phyloP scores from a whole-genome alignment of 2,113 vertebrate species.

The Gracilinanus agilis region DNA sequence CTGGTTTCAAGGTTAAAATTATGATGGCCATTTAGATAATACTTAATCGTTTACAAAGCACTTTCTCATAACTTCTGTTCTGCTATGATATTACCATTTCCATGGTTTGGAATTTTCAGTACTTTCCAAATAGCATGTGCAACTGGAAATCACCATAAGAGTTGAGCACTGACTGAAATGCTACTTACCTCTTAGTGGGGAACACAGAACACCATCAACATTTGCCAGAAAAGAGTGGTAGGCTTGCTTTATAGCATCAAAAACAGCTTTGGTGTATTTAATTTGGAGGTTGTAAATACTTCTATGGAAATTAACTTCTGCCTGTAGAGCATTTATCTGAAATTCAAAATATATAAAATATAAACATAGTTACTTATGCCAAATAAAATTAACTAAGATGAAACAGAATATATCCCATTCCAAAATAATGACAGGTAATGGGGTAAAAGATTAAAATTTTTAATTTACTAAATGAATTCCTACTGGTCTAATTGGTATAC shows the following conservation, averaged over 20 bases:
- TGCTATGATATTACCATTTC: neutral
- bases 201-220: conserved; percentile 73
- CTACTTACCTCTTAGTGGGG: conserved; percentile 72
- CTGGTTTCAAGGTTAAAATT: neutral
- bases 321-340: conserved; percentile 73
- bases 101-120: neutral
- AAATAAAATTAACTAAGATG: neutral
- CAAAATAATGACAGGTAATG: neutral
- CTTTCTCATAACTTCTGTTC: neutral
- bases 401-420: neutral
- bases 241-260: conserved; percentile 74
- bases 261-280: conserved; percentile 71
- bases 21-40: neutral
- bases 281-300: conserved; percentile 75
- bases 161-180: neutral
- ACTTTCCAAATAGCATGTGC: neutral
- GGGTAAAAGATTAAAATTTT: neutral
- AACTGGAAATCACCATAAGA: neutral
- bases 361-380: neutral
- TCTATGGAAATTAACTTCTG: conserved; percentile 79
- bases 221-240: conserved; percentile 81
- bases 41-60: neutral
- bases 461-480: neutral
- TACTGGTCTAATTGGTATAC: neutral
- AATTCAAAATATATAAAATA: conserved; percentile 29